Conservation (phyloP, 2,888 invertebrate genomes). For the Zygogramma bicolorata region DNA sequence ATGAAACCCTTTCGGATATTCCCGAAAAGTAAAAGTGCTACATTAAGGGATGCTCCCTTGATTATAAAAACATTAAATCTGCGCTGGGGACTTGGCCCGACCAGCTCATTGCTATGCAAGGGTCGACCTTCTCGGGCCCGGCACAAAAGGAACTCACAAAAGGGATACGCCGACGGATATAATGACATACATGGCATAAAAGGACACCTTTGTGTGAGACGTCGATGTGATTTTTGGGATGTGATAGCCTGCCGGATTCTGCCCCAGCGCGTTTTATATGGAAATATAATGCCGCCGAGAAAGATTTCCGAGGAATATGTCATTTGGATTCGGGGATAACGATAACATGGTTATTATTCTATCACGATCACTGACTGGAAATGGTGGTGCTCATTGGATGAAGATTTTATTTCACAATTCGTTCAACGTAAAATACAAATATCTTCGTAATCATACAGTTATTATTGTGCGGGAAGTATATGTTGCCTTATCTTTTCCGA, state of each 20-base stretch:
- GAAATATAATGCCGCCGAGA: slow-evolving; percentile 34
- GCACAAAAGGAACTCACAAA: slow-evolving; percentile 64
- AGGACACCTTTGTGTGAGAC: slow-evolving; percentile 61
- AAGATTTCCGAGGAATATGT: slow-evolving; percentile 24
- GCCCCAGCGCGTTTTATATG: slow-evolving; percentile 38
- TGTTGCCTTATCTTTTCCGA: no score
- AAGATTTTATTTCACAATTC: not conserved
- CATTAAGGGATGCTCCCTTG: slow-evolving; percentile 59
- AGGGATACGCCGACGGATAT: slow-evolving; percentile 62
- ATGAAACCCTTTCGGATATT: slow-evolving; percentile 58
- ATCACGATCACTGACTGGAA: not conserved
- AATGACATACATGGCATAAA: slow-evolving; percentile 62
- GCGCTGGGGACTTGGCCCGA: slow-evolving; percentile 46
- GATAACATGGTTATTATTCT: not conserved
- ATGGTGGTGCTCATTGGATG: not conserved
- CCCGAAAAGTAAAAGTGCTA: slow-evolving; percentile 63
- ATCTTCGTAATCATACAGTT: no score
- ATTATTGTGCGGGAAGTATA: no score
- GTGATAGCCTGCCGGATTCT: slow-evolving; percentile 35
- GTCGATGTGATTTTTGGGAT: slow-evolving; percentile 60
- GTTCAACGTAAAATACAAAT: no score
- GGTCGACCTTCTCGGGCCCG: slow-evolving; percentile 60
- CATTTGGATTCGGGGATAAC: not conserved
- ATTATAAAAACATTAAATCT: slow-evolving; percentile 66
- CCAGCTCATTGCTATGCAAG: slow-evolving; percentile 66